Conservation (phyloP, 1,140 invertebrate genomes). For the Probaryconus sp. region DNA sequence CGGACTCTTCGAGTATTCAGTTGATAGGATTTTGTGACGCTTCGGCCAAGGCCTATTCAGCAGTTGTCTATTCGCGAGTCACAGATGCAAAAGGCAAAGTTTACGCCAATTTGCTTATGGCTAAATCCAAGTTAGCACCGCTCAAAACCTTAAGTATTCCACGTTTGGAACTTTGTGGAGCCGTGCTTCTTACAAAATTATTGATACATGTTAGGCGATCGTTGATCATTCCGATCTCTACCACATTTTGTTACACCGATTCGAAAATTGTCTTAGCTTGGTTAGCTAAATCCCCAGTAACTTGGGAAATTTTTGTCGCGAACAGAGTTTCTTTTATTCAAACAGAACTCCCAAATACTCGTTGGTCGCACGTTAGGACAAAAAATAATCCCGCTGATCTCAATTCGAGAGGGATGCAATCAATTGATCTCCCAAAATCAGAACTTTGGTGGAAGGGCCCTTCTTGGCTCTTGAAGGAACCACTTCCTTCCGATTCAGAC, state of each 20-base stretch:
- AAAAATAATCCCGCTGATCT: no score
- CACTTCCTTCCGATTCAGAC: no score
- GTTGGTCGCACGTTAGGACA: no score
- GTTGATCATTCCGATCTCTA: background rate
- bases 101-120: background rate
- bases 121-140: slow-evolving; percentile 17
- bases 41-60: background rate
- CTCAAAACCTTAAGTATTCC: slow-evolving; percentile 4
- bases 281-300: no score
- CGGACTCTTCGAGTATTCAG: background rate
- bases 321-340: no score
- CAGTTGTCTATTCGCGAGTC: background rate
- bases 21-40: background rate
- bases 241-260: background rate
- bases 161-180: slow-evolving; percentile 13
- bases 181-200: background rate
- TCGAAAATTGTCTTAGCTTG: no score
- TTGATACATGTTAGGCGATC: background rate
- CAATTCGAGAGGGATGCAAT: no score
- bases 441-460: no score
- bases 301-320: no score
- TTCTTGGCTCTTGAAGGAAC: no score
- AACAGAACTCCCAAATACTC: no score
- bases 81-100: background rate
- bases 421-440: no score